These are phyloP conservation scores for Ibycter americanus DNA, from an alignment of 2,797 vertebrate genomes.

Conservation along the genomic window DNA sequence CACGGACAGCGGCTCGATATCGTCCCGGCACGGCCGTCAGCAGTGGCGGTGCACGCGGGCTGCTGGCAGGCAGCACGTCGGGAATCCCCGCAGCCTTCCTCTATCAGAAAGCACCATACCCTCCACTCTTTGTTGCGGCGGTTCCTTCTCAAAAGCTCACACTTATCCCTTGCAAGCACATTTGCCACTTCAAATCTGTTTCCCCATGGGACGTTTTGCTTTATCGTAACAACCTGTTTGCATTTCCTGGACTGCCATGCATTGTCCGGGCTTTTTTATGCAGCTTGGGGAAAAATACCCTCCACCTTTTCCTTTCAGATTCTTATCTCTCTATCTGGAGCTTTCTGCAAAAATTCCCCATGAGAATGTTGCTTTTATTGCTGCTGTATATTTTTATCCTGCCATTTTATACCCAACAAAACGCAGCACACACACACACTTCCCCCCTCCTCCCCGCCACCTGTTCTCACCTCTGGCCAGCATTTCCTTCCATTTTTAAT, in stretches of 20 bases:
- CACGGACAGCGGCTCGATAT: background rate
- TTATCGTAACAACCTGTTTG: conserved; percentile 61
- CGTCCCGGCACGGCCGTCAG: background rate
- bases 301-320: background rate
- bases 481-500: conserved; percentile 42
- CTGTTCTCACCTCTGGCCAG: conserved; percentile 47
- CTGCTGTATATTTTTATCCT: conserved; percentile 2
- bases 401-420: conserved; percentile 18
- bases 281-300: background rate
- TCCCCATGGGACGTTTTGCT: conserved; percentile 28
- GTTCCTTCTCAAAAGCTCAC: conserved; percentile 47
- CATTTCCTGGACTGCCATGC: background rate
- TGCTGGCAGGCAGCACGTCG: conserved; percentile 22
- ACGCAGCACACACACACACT: background rate
- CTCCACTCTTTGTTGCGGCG: conserved; percentile 1
- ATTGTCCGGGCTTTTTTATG: background rate
- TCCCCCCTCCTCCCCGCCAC: background rate
- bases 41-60: background rate
- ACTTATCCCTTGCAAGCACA: conserved; percentile 47
- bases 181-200: conserved; percentile 46
- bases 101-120: conserved; percentile 47
- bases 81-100: conserved; percentile 29
- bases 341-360: conserved; percentile 25
- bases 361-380: background rate
- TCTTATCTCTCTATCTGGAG: conserved; percentile 3